A percentile compares a stretch with the other conserved stretches of the same genome.
phyloP scores from a whole-genome alignment of 2,113 vertebrate genomes.

The Danionella cerebrum region DNA sequence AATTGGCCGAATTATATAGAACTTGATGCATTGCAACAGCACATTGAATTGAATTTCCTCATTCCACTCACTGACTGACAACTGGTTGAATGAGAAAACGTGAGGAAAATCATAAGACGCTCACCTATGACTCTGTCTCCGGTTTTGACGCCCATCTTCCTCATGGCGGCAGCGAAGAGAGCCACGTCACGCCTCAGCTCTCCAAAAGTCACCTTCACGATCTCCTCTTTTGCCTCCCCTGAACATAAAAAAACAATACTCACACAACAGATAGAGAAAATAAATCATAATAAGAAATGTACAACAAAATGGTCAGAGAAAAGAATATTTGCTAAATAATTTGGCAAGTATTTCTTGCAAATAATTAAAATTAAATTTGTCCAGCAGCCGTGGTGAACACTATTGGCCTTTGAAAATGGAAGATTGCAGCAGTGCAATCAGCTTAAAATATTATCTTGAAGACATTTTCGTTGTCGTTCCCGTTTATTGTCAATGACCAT shows the following conservation, averaged over 20 bases:
- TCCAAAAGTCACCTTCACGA: conserved; percentile 83
- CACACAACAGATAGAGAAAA: background rate
- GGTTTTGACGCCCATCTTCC: conserved; percentile 80
- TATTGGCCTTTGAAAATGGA: too few species aligned
- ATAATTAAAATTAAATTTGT: too few species aligned
- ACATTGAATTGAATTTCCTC: background rate
- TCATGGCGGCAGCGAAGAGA: conserved; percentile 86
- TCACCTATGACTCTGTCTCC: conserved; percentile 92
- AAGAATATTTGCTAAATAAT: too few species aligned
- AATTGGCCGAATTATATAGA: too few species aligned
- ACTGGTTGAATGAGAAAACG: background rate
- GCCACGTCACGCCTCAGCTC: conserved; percentile 81
- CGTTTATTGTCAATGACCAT: too few species aligned
- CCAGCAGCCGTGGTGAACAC: too few species aligned
- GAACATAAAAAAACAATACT: conserved; percentile 1
- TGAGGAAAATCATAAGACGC: conserved; percentile 33
- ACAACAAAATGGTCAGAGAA: too few species aligned
- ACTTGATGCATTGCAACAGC: too few species aligned
- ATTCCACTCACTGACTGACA: background rate
- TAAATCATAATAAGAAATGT: background rate
- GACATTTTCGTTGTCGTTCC: too few species aligned
- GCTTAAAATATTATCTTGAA: too few species aligned
- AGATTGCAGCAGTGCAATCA: too few species aligned
- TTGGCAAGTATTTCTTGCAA: too few species aligned
- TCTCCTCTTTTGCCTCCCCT: conserved; percentile 90